Evolutionary conservation across 1,140 invertebrate genomes (phyloP).

Genomic region (Macrotrachela quadricornifera): DNA sequence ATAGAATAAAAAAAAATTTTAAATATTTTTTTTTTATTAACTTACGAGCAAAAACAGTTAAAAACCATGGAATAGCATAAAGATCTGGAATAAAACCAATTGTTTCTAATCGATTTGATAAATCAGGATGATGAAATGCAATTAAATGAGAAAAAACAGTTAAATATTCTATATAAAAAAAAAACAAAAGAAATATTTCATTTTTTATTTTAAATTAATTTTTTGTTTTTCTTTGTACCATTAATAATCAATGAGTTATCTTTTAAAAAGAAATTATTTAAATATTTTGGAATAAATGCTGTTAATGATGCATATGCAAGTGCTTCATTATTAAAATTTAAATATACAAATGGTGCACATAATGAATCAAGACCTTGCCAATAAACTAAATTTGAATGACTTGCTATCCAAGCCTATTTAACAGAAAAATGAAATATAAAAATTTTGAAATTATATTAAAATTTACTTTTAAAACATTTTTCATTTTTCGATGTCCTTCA

Average conservation of each 20-base stretch:
- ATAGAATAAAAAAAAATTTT: conserved; percentile 14
- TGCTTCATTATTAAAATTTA: conserved; percentile 93
- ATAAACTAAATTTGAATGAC: conserved; percentile 85
- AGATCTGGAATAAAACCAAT: conserved; percentile 90
- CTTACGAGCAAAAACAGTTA: conserved; percentile 97
- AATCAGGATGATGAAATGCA: conserved; percentile 73
- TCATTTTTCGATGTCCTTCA: conserved; percentile 64
- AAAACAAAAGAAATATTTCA: neutral
- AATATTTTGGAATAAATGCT: conserved; percentile 80
- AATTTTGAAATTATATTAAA: too few relatives aligned
- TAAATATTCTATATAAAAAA: conserved; percentile 52
- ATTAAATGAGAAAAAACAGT: conserved; percentile 86
- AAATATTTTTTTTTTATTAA: conserved; percentile 15
- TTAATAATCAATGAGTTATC: conserved; percentile 90
- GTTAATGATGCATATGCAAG: conserved; percentile 76
- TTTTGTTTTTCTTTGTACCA: too few relatives aligned
- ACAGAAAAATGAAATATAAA: too few relatives aligned
- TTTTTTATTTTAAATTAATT: neutral
- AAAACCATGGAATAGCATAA: conserved; percentile 98
- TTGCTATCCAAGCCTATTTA: conserved; percentile 54
- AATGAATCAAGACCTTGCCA: conserved; percentile 98
- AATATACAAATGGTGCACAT: conserved; percentile 79
- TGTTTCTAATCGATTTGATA: conserved; percentile 68
- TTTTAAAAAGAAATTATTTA: conserved; percentile 92
- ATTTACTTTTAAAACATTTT: conserved; percentile 55